These are phyloP conservation scores for Lethenteron reissneri DNA, from an alignment of 2,113 vertebrate genomes.

Conservation along the genomic window DNA sequence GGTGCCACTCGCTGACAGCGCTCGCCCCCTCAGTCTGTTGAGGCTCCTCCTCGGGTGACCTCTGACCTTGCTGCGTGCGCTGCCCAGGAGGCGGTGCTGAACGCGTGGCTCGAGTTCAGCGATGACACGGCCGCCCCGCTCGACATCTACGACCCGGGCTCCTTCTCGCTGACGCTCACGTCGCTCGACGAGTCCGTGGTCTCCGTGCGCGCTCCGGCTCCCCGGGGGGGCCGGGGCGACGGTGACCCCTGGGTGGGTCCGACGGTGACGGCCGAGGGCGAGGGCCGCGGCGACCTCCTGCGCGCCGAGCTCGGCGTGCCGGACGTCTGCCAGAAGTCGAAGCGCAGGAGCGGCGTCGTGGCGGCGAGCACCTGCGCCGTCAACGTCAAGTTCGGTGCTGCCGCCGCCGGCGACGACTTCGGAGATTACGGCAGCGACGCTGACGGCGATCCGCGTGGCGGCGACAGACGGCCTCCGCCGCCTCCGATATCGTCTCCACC, in stretches of 20 bases:
- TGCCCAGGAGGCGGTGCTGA: constrained; percentile 44
- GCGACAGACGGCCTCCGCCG: too few species aligned
- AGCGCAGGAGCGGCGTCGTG: background rate
- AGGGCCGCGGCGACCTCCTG: background rate
- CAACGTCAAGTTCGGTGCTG: too few species aligned
- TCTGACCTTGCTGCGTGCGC: background rate
- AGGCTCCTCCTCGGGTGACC: too few species aligned
- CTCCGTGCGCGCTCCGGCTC: constrained; percentile 23
- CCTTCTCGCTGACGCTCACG: constrained; percentile 26
- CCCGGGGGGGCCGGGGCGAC: constrained; percentile 35
- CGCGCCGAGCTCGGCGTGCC: background rate
- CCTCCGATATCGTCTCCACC: too few species aligned
- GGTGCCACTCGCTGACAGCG: too few species aligned
- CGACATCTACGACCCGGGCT: constrained; percentile 31
- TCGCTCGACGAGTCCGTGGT: constrained; percentile 35
- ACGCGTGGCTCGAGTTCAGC: constrained; percentile 51
- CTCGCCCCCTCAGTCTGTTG: too few species aligned
- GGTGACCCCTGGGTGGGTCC: constrained; percentile 15
- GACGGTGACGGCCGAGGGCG: background rate
- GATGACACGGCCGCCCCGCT: constrained; percentile 37
- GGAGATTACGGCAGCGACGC: too few species aligned
- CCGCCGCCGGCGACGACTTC: too few species aligned
- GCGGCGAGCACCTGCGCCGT: background rate
- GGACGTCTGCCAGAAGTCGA: background rate
- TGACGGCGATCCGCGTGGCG: too few species aligned